These are phyloP conservation scores for Lordiphosa stackelbergi DNA, from an alignment of 1,140 invertebrate species.

Conservation along the genomic window DNA sequence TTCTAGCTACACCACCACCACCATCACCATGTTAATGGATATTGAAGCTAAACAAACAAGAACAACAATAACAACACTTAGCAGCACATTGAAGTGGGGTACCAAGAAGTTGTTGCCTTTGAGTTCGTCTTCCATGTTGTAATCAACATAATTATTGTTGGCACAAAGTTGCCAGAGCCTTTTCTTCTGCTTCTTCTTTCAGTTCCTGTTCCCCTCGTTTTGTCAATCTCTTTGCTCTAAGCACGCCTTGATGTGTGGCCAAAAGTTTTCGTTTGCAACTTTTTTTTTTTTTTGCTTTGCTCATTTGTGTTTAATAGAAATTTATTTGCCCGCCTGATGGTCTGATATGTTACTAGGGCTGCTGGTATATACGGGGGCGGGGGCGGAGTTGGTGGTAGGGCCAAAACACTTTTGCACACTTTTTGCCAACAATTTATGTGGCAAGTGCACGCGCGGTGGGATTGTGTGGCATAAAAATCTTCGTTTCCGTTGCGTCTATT, in stretches of 20 bases:
- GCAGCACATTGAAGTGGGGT: slow-evolving; percentile 43
- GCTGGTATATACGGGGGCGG: slow-evolving; percentile 2
- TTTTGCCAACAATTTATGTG: slow-evolving; percentile 62
- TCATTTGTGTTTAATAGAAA: slow-evolving; percentile 72
- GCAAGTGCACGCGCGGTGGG: slow-evolving; percentile 10
- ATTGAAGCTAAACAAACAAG: slow-evolving; percentile 16
- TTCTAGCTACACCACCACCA: background rate
- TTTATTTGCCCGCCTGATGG: slow-evolving; percentile 45
- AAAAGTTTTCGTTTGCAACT: slow-evolving; percentile 27
- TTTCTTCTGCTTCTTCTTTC: too few relatives aligned
- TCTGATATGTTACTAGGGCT: slow-evolving; percentile 1
- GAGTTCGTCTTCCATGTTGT: slow-evolving; percentile 21
- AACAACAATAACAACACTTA: slow-evolving; percentile 40
- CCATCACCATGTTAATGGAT: slow-evolving; percentile 3
- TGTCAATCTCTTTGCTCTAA: slow-evolving; percentile 25
- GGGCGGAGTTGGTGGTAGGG: slow-evolving; percentile 5
- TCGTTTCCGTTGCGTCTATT: slow-evolving; percentile 50
- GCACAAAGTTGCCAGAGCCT: slow-evolving; percentile 29
- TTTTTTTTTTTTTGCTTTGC: slow-evolving; percentile 17
- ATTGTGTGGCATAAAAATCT: slow-evolving; percentile 50
- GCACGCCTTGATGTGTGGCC: slow-evolving; percentile 13
- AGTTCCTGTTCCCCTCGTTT: background rate
- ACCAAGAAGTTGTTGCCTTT: slow-evolving; percentile 8
- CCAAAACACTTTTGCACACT: slow-evolving; percentile 58
- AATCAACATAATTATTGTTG: slow-evolving; percentile 57